Evolutionary conservation across 1,140 invertebrate genomes (phyloP).

Genomic region (Drosophila sechellia): DNA sequence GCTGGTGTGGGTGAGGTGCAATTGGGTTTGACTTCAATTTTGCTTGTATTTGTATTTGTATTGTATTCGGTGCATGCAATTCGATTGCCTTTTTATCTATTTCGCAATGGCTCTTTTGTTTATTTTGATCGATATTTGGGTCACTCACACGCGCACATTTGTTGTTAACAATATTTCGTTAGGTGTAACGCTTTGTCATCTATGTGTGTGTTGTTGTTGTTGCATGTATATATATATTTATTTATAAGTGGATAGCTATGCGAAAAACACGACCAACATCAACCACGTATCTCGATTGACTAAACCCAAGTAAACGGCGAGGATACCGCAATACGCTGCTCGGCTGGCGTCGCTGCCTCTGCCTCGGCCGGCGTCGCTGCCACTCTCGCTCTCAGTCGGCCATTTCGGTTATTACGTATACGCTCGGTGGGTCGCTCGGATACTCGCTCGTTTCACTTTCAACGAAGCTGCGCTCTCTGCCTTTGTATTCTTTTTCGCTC

Average conservation of each 20-base stretch:
- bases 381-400: conserved; percentile 72
- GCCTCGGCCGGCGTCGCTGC: conserved; percentile 18
- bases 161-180: conserved; percentile 55
- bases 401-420: conserved; percentile 70
- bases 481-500: background rate
- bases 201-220: conserved; percentile 12
- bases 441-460: conserved; percentile 66
- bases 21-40: conserved; percentile 19
- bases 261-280: conserved; percentile 85
- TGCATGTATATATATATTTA: conserved; percentile 25
- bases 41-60: conserved; percentile 5
- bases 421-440: conserved; percentile 43
- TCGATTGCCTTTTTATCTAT: conserved; percentile 44
- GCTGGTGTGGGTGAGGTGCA: conserved; percentile 56
- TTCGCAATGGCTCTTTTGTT: conserved; percentile 34
- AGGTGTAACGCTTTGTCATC: conserved; percentile 30
- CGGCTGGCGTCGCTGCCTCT: conserved; percentile 28
- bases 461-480: conserved; percentile 27
- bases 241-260: conserved; percentile 48
- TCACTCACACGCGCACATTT: conserved; percentile 55
- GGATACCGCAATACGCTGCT: conserved; percentile 82
- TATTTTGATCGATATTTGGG: conserved; percentile 55
- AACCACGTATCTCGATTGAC: conserved; percentile 85
- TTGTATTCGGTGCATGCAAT: conserved; percentile 25
- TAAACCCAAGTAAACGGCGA: conserved; percentile 84